Evolutionary conservation across 2,113 vertebrate species (phyloP).

Genomic region (Alethe castanea): DNA sequence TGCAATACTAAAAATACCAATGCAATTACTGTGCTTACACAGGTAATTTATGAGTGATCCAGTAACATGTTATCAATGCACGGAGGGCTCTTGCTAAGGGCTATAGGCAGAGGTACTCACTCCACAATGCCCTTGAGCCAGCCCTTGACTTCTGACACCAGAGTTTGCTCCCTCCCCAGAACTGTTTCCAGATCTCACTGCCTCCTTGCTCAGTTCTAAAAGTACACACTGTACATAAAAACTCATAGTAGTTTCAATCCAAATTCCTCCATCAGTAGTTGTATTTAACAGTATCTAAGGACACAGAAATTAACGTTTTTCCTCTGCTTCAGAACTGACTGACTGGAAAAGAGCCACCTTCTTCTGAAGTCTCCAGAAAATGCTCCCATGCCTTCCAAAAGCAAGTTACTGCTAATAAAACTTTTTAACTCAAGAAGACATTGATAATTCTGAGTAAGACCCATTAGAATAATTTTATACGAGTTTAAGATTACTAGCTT

Average conservation of each 20-base stretch:
- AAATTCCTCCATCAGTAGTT: neutral
- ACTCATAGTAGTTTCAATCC: neutral
- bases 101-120: neutral
- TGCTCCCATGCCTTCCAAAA: neutral
- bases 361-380: neutral
- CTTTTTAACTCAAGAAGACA: neutral
- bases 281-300: neutral
- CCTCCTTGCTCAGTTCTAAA: neutral
- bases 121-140: neutral
- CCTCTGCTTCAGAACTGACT: neutral
- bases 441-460: neutral
- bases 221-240: neutral
- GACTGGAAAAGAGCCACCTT: neutral
- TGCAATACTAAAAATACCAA: neutral
- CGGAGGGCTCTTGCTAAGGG: neutral
- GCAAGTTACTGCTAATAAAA: neutral
- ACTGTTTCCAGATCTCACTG: neutral
- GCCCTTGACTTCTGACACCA: neutral
- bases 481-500: neutral
- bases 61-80: neutral
- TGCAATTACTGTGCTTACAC: neutral
- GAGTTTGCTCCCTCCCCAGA: accelerated
- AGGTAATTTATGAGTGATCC: neutral
- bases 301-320: neutral
- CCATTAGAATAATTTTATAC: neutral